These are phyloP conservation scores for Nothobranchius kuhntae DNA, from an alignment of 2,113 vertebrate genomes.

Conservation along the genomic window DNA sequence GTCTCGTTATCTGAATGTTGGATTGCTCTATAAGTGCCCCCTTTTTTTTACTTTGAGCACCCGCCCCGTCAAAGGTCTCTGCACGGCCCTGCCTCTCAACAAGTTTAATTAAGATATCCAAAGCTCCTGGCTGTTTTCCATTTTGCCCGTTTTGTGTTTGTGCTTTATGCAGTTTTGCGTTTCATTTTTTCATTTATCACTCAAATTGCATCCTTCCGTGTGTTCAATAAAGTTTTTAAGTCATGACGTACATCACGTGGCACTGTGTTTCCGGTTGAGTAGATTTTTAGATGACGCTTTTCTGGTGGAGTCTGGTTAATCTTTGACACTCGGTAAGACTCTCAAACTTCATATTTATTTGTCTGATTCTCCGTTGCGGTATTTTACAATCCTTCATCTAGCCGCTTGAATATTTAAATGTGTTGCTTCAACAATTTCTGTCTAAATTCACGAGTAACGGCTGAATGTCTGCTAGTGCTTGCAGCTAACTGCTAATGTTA, in stretches of 20 bases:
- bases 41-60: no score
- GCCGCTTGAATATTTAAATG: not conserved
- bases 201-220: no score
- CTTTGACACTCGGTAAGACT: slow-evolving; percentile 9
- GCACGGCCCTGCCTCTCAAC: no score
- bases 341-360: not conserved
- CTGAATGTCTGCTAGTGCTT: not conserved
- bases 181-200: no score
- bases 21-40: no score
- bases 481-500: slow-evolving; percentile 3
- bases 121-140: no score
- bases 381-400: not conserved
- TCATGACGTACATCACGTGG: not conserved
- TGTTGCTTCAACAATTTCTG: not conserved
- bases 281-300: slow-evolving; percentile 9
- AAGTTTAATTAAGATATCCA: no score
- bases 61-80: no score
- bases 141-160: no score
- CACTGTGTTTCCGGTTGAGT: slow-evolving; percentile 7
- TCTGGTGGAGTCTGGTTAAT: not conserved
- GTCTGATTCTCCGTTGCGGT: not conserved
- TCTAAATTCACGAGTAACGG: not conserved
- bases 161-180: no score
- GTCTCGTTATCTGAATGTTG: no score
- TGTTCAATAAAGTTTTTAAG: no score